Evolutionary conservation across 2,113 vertebrate genomes (phyloP).

Genomic region (Trematomus loennbergii): DNA sequence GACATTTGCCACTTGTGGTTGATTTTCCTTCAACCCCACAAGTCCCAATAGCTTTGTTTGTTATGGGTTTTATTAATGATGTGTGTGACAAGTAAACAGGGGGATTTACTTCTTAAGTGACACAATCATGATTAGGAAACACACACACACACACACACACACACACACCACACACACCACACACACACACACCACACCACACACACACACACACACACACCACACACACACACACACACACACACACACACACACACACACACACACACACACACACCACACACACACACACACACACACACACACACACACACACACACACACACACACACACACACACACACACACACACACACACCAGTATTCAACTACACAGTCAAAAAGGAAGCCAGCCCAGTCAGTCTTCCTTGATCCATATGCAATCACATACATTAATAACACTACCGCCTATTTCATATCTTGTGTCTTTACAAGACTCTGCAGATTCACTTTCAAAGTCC

Average conservation of each 20-base stretch:
- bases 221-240: no score
- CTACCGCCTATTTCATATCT: background rate
- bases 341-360: conserved; percentile 9
- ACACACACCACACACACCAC: conserved; percentile 2
- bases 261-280: background rate
- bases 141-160: background rate
- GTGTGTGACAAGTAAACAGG: background rate
- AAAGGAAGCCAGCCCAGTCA: background rate
- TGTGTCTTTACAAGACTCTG: background rate
- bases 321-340: background rate
- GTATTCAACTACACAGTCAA: conserved; percentile 19
- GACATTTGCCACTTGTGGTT: background rate
- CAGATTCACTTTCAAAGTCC: conserved; percentile 16
- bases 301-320: conserved; percentile 3
- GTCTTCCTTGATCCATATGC: background rate
- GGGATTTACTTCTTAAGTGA: conserved; percentile 74
- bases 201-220: background rate
- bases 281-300: background rate
- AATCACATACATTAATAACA: background rate
- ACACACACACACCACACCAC: conserved; percentile 6
- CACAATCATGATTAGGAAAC: conserved; percentile 61
- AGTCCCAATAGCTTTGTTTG: conserved; percentile 27
- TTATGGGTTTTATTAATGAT: conserved; percentile 24
- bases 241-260: background rate
- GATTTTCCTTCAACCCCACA: conserved; percentile 13